These are phyloP conservation scores for Stegastes partitus DNA, from an alignment of 2,113 vertebrate genomes.

Conservation along the genomic window DNA sequence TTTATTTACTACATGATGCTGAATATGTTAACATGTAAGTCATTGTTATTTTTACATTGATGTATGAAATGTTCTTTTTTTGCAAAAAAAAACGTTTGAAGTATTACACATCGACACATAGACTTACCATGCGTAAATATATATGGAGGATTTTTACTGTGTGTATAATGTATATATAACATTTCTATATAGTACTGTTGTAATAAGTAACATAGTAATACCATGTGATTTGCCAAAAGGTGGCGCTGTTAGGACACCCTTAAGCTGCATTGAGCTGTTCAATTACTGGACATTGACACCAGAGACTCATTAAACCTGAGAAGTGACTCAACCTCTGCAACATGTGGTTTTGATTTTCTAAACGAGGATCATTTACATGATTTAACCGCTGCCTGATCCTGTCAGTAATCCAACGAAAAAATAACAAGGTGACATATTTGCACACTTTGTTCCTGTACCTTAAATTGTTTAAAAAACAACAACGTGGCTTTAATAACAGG, in stretches of 20 bases:
- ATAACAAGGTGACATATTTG: not conserved
- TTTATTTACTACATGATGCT: constrained; percentile 55
- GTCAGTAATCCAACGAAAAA: not conserved
- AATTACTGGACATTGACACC: constrained; percentile 54
- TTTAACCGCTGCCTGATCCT: too few relatives aligned
- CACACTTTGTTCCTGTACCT: too few relatives aligned
- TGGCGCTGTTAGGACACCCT: constrained; percentile 65
- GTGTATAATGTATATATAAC: constrained; percentile 74
- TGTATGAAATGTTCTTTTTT: constrained; percentile 65
- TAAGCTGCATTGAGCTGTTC: constrained; percentile 54
- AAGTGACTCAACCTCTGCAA: constrained; percentile 41
- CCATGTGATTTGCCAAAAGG: constrained; percentile 68
- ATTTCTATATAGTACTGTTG: constrained; percentile 70
- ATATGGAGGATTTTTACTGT: constrained; percentile 69
- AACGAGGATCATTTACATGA: not conserved
- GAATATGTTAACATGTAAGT: constrained; percentile 59
- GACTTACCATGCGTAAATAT: constrained; percentile 57
- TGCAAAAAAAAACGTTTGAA: constrained; percentile 54
- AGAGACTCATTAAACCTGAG: constrained; percentile 72
- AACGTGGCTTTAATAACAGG: not conserved
- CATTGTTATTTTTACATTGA: constrained; percentile 73
- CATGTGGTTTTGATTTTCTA: constrained; percentile 16
- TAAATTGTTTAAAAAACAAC: not conserved
- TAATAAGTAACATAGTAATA: constrained; percentile 66
- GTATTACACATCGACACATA: constrained; percentile 67